These are phyloP conservation scores for Manis javanica DNA, from an alignment of 2,797 vertebrate species.

Conservation along the genomic window DNA sequence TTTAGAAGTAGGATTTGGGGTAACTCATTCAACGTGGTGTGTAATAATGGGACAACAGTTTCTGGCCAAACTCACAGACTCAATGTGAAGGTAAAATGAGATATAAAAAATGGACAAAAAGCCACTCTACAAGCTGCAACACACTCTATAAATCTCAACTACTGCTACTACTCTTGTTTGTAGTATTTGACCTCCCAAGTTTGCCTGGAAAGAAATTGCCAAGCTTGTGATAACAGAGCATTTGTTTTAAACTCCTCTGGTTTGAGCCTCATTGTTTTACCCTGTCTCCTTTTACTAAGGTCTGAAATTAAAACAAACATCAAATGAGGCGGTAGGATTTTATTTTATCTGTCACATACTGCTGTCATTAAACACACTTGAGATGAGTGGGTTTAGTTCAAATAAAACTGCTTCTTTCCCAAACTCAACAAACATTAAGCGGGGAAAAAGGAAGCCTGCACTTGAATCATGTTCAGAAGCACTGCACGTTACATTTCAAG, in stretches of 20 bases:
- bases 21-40: background rate
- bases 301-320: constrained; percentile 86
- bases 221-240: background rate
- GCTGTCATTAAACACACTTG: constrained; percentile 87
- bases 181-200: background rate
- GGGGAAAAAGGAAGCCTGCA: constrained; percentile 78
- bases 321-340: constrained; percentile 83
- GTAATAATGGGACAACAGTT: background rate
- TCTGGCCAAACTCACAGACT: background rate
- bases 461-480: constrained; percentile 82
- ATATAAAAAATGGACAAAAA: background rate
- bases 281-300: constrained; percentile 74
- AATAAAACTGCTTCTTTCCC: constrained; percentile 85
- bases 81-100: background rate
- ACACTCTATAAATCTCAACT: background rate
- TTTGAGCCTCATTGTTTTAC: constrained; percentile 69
- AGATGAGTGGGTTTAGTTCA: constrained; percentile 87
- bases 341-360: constrained; percentile 86
- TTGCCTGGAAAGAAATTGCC: background rate
- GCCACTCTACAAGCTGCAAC: background rate
- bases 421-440: constrained; percentile 83
- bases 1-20: background rate
- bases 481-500: constrained; percentile 77
- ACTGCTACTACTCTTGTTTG: background rate
- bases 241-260: constrained; percentile 27